Evolutionary conservation across 92 coral and sea anemone species (phyloP).

Genomic region (Diadumene lineata): DNA sequence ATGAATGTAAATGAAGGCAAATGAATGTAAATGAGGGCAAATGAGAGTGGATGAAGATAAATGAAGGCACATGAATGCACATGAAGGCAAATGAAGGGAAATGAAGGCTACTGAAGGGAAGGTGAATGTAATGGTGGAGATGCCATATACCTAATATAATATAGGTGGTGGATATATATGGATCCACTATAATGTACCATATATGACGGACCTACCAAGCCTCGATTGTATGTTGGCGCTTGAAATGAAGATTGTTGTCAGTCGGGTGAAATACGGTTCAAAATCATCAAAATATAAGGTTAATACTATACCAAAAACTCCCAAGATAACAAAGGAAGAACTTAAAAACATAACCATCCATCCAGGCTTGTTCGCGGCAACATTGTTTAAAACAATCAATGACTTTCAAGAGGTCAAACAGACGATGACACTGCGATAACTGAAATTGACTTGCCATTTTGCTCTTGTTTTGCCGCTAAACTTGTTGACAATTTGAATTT

Average conservation of each 20-base stretch:
- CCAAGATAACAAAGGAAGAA: conserved; percentile 1
- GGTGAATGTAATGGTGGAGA: too few species aligned
- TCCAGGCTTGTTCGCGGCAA: neutral
- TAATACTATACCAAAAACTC: neutral
- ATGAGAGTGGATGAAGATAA: too few species aligned
- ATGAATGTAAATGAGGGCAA: too few species aligned
- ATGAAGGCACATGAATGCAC: too few species aligned
- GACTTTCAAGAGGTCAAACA: conserved; percentile 1
- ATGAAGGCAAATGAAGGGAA: too few species aligned
- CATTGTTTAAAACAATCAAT: conserved; percentile 4
- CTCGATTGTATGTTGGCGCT: conserved; percentile 48
- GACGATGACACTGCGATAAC: conserved; percentile 23
- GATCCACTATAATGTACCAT: too few species aligned
- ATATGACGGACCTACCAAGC: too few species aligned
- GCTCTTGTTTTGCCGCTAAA: neutral
- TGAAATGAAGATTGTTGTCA: conserved; percentile 33
- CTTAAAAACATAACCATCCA: conserved; percentile 6
- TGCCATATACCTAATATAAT: too few species aligned
- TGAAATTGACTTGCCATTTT: conserved; percentile 14
- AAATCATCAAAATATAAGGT: neutral
- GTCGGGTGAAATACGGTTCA: neutral
- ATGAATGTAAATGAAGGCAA: too few species aligned
- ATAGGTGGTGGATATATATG: too few species aligned
- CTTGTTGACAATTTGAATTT: conserved; percentile 4
- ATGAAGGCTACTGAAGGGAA: too few species aligned